A percentile compares a stretch with the other conserved stretches of the same genome.
These are phyloP conservation scores for Cacatua alba DNA, from an alignment of 2,113 vertebrate genomes.

Conservation along the genomic window DNA sequence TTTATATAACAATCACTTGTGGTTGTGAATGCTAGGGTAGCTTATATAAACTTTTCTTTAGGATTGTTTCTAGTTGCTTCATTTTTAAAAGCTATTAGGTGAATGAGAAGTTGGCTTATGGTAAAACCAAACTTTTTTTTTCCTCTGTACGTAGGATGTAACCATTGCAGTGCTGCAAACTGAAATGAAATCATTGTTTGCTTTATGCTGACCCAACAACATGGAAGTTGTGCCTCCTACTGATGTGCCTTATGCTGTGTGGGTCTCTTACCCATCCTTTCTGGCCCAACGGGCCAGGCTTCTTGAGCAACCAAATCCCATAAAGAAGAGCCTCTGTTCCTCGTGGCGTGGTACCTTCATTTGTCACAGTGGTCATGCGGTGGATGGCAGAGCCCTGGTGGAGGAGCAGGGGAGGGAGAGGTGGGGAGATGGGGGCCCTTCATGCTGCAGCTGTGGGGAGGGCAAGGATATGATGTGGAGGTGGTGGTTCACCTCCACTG, in stretches of 20 bases:
- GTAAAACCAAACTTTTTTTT: background rate
- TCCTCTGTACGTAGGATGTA: background rate
- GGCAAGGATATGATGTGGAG: background rate
- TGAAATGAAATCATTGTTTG: background rate
- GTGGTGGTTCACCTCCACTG: background rate
- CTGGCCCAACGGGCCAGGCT: background rate
- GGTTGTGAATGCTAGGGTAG: background rate
- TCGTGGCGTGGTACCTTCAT: fast-evolving
- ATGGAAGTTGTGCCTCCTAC: background rate
- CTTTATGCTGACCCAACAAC: background rate
- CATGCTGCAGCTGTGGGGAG: fast-evolving
- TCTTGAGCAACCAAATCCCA: background rate
- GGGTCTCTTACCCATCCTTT: background rate
- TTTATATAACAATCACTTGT: background rate
- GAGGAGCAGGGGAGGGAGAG: background rate
- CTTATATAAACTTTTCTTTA: background rate
- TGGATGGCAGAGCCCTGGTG: background rate
- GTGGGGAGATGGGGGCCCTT: background rate
- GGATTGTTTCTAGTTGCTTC: background rate
- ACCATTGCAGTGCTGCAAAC: background rate
- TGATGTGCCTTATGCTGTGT: background rate
- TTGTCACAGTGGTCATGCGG: fast-evolving
- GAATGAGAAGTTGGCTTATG: background rate
- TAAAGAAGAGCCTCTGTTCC: background rate
- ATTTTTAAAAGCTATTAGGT: background rate